Percentiles rank a stretch among this genome's conserved stretches.
Conservation (phyloP, 2,888 invertebrate genomes). For the Lypha dubia region DNA sequence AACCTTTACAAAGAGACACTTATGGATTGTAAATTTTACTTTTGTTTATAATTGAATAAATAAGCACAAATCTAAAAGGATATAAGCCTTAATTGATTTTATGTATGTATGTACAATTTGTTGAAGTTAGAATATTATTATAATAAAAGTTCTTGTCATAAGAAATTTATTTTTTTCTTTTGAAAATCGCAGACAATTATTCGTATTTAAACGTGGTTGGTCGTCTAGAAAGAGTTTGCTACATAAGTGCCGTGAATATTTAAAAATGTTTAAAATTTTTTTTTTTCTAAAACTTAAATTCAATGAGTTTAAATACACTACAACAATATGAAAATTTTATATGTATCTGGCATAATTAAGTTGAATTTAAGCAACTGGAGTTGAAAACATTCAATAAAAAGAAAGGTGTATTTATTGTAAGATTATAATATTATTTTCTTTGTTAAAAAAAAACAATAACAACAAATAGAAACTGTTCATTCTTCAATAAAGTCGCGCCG, state of each 20-base stretch:
- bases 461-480: no score
- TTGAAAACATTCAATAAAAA: no score
- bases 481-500: no score
- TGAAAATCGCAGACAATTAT: neutral
- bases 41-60: slow-evolving; percentile 50
- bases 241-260: neutral
- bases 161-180: neutral
- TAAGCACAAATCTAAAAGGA: slow-evolving; percentile 22
- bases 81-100: slow-evolving; percentile 2
- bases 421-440: no score
- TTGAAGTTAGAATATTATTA: neutral
- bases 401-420: no score
- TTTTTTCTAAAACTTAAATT: neutral
- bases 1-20: neutral
- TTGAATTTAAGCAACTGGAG: no score
- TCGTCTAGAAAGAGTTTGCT: neutral
- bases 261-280: neutral
- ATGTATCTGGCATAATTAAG: no score
- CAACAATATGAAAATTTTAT: no score
- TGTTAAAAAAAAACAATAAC: no score
- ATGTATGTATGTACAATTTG: neutral
- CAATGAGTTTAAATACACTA: no score
- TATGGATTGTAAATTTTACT: slow-evolving; percentile 40
- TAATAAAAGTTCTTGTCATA: neutral
- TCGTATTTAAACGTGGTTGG: neutral